These are phyloP conservation scores for Eidolon helvum DNA, from an alignment of 2,113 vertebrate species.

Conservation along the genomic window DNA sequence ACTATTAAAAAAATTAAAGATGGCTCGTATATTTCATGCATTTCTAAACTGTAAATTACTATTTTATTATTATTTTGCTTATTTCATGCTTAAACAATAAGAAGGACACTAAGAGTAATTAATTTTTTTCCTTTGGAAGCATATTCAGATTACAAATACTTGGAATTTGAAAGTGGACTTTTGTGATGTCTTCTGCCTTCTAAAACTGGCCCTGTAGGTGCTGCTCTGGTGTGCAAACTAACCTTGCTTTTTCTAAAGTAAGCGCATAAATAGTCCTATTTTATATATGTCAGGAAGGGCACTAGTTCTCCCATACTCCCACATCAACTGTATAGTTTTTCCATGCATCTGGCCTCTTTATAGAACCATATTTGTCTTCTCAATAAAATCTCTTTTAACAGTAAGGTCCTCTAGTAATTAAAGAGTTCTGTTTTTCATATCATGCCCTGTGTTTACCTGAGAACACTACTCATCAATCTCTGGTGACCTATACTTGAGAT, in stretches of 20 bases:
- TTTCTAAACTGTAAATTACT: neutral
- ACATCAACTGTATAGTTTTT: neutral
- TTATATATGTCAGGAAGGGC: neutral
- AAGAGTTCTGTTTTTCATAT: neutral
- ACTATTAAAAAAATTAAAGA: neutral
- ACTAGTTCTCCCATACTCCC: neutral
- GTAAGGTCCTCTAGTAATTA: neutral
- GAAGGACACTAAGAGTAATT: neutral
- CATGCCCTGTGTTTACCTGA: neutral
- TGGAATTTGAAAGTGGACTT: neutral
- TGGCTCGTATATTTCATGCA: neutral
- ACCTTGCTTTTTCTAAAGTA: neutral
- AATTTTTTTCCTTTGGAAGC: neutral
- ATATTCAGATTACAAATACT: neutral
- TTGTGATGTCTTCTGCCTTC: neutral
- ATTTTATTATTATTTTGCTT: neutral
- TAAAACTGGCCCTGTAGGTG: neutral
- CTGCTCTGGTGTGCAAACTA: neutral
- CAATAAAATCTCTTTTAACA: neutral
- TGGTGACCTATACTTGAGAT: neutral
- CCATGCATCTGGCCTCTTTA: neutral
- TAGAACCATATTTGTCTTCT: neutral
- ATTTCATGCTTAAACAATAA: neutral
- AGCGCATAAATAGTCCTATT: neutral
- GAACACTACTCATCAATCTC: neutral